These are phyloP conservation scores for Telmatochromis sp. DNA, from an alignment of 2,113 vertebrate species.

Conservation along the genomic window DNA sequence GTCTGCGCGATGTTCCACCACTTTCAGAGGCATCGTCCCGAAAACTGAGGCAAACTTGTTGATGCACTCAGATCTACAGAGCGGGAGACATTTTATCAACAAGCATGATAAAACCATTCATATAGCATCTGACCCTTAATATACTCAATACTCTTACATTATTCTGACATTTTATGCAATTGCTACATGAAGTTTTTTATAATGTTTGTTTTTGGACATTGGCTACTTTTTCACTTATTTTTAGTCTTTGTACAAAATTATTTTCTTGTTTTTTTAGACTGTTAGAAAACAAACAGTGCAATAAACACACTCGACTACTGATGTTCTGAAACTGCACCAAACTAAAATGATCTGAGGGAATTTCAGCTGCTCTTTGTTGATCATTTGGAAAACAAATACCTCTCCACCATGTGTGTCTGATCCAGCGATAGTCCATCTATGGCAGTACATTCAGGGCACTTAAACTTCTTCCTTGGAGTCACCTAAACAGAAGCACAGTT, in stretches of 20 bases:
- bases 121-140: background rate
- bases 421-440: slow-evolving; percentile 95
- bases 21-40: slow-evolving; percentile 96
- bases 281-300: background rate
- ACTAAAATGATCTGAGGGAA: background rate
- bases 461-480: slow-evolving; percentile 98
- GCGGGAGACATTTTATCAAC: background rate
- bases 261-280: background rate
- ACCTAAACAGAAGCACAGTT: slow-evolving; percentile 73
- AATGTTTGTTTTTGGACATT: background rate
- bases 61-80: slow-evolving; percentile 91
- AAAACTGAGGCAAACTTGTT: slow-evolving; percentile 98
- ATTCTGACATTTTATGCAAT: background rate
- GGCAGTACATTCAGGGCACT: slow-evolving; percentile 97
- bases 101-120: background rate
- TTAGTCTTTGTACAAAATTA: background rate
- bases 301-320: background rate
- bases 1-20: slow-evolving; percentile 95
- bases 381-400: slow-evolving; percentile 9
- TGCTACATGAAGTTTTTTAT: background rate
- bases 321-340: background rate
- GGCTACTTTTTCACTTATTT: background rate
- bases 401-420: slow-evolving; percentile 95
- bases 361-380: background rate
- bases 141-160: background rate